These are phyloP conservation scores for Thereuonema tuberculata DNA, from an alignment of 1,140 invertebrate genomes.

Conservation along the genomic window DNA sequence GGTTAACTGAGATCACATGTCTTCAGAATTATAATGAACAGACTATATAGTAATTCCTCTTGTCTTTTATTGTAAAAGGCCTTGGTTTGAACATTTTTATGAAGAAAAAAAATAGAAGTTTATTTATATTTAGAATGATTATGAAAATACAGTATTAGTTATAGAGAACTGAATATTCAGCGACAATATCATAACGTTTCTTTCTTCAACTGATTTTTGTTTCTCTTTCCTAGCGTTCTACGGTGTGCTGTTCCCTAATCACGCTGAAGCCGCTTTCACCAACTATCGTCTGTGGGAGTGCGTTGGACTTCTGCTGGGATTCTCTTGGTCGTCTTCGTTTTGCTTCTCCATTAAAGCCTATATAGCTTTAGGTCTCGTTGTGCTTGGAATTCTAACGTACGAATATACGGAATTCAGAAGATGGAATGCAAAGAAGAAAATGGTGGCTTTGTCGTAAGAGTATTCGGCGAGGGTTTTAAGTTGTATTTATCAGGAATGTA, in stretches of 20 bases:
- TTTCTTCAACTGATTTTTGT: not conserved
- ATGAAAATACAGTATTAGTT: too few relatives aligned
- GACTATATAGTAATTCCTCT: too few relatives aligned
- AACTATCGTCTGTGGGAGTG: slow-evolving; percentile 95
- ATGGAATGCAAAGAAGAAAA: slow-evolving; percentile 18
- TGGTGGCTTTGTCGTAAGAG: too few relatives aligned
- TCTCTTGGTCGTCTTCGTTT: slow-evolving; percentile 66
- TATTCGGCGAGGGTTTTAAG: not conserved
- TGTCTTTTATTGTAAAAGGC: too few relatives aligned
- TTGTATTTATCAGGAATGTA: not conserved
- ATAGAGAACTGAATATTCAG: too few relatives aligned
- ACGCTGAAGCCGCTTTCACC: slow-evolving; percentile 91
- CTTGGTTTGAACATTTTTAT: too few relatives aligned
- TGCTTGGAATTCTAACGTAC: slow-evolving; percentile 47
- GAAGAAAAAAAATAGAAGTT: too few relatives aligned
- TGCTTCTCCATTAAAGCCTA: slow-evolving; percentile 82
- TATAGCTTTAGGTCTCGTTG: slow-evolving; percentile 62
- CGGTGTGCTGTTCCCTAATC: slow-evolving; percentile 75
- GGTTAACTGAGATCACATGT: too few relatives aligned
- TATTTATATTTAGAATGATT: too few relatives aligned
- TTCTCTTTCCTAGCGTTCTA: slow-evolving; percentile 56
- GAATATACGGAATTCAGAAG: slow-evolving; percentile 71
- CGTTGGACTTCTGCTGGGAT: slow-evolving; percentile 80
- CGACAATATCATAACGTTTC: too few relatives aligned
- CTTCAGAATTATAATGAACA: too few relatives aligned